phyloP scores from a whole-genome alignment of 2,797 vertebrate genomes.

The Sebastes iracundus region DNA sequence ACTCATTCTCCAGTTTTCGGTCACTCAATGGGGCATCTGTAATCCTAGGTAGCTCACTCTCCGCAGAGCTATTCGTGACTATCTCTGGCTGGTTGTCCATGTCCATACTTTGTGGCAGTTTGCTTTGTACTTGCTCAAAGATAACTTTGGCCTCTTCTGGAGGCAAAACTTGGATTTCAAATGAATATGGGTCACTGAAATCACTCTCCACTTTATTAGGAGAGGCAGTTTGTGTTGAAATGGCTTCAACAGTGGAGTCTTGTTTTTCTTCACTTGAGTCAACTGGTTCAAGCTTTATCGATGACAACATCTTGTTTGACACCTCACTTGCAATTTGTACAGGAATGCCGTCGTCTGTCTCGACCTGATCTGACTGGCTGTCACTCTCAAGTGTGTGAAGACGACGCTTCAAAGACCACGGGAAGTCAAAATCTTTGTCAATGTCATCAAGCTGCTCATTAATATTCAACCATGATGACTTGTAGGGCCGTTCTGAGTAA shows the following conservation, averaged over 20 bases:
- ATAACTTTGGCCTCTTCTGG: slow-evolving; percentile 64
- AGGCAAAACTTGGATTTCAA: slow-evolving; percentile 66
- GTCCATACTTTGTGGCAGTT: background rate
- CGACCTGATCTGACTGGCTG: background rate
- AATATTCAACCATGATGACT: slow-evolving; percentile 76
- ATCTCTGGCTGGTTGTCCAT: background rate
- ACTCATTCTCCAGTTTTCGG: background rate
- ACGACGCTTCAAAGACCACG: slow-evolving; percentile 15
- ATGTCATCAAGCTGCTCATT: slow-evolving; percentile 75
- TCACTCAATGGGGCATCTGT: background rate
- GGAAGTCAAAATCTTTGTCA: slow-evolving; percentile 75
- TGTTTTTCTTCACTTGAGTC: slow-evolving; percentile 3
- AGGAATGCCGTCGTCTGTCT: background rate
- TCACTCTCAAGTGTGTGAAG: background rate
- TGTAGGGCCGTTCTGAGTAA: slow-evolving; percentile 57
- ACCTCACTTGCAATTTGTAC: background rate
- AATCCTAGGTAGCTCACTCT: background rate
- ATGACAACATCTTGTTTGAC: background rate
- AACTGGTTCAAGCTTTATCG: background rate
- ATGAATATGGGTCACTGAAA: slow-evolving; percentile 35
- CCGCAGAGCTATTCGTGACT: background rate
- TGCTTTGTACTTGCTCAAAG: slow-evolving; percentile 27
- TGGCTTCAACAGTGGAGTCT: background rate
- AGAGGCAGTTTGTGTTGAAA: background rate
- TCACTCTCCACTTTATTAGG: background rate